phyloP scores from a whole-genome alignment of 1,140 invertebrate genomes.

The Bilobella aurantiaca region DNA sequence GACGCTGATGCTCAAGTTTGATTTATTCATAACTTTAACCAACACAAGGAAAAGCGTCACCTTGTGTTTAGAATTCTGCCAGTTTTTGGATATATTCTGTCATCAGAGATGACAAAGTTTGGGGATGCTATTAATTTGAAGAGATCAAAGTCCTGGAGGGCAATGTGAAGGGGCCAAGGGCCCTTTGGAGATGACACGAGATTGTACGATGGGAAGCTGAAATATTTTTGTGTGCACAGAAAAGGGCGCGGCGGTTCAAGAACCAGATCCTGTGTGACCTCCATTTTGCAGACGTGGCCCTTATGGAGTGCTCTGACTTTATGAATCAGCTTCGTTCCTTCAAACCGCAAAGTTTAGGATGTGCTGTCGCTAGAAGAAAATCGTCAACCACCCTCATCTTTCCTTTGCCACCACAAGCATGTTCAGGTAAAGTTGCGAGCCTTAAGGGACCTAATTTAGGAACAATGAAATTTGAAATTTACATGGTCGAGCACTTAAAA shows the following conservation, averaged over 20 bases:
- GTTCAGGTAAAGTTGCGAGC: constrained; percentile 65
- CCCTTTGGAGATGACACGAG: background rate
- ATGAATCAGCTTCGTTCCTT: constrained; percentile 91
- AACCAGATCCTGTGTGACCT: constrained; percentile 81
- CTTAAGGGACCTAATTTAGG: background rate
- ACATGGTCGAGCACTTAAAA: too few relatives aligned
- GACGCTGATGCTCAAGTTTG: background rate
- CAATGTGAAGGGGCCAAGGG: background rate
- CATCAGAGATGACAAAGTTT: too few relatives aligned
- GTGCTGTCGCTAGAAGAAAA: constrained; percentile 80
- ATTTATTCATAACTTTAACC: background rate
- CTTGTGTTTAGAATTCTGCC: too few relatives aligned
- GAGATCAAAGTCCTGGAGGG: background rate
- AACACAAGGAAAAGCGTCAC: too few relatives aligned
- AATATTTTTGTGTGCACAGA: constrained; percentile 44
- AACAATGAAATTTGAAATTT: too few relatives aligned
- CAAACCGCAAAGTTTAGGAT: constrained; percentile 86
- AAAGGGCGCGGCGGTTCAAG: constrained; percentile 60
- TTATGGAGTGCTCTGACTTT: constrained; percentile 91
- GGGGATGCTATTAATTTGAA: background rate
- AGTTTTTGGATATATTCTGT: too few relatives aligned
- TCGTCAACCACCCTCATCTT: constrained; percentile 88
- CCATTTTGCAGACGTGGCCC: constrained; percentile 84
- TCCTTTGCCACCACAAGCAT: constrained; percentile 81
- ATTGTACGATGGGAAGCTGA: background rate